These are phyloP conservation scores for Aurelia coerulea DNA, from an alignment of 30 jellyfish, hydroid and myxozoan genomes.

Conservation along the genomic window DNA sequence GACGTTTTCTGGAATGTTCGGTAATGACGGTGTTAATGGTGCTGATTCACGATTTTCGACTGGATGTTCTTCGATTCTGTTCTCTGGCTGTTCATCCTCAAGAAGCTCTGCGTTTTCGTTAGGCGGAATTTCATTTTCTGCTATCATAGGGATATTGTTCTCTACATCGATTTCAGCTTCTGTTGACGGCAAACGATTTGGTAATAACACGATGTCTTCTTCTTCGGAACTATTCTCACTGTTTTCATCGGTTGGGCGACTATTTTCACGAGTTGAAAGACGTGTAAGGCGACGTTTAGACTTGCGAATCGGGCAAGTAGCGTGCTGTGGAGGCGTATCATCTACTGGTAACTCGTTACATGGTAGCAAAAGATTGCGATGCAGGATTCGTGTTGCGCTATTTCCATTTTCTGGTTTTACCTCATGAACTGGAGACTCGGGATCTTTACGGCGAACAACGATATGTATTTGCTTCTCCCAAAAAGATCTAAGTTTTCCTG, in stretches of 20 bases:
- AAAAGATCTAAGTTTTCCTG: background rate
- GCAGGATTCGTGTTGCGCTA: background rate
- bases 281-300: background rate
- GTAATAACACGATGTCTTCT: background rate
- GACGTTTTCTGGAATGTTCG: background rate
- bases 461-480: background rate
- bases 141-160: no score
- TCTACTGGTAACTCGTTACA: background rate
- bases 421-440: background rate
- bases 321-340: background rate
- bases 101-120: no score
- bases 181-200: no score
- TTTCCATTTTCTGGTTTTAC: background rate
- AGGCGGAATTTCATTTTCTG: no score
- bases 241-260: background rate
- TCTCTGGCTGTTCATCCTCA: no score
- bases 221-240: background rate
- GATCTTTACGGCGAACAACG: background rate
- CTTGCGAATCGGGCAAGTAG: background rate
- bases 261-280: background rate
- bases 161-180: no score
- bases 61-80: background rate
- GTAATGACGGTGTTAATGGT: no score
- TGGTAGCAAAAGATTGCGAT: background rate
- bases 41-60: background rate